Base-by-base conservation (phyloP, 2,113 vertebrate genomes). In the Lophura nycthemera region DNA sequence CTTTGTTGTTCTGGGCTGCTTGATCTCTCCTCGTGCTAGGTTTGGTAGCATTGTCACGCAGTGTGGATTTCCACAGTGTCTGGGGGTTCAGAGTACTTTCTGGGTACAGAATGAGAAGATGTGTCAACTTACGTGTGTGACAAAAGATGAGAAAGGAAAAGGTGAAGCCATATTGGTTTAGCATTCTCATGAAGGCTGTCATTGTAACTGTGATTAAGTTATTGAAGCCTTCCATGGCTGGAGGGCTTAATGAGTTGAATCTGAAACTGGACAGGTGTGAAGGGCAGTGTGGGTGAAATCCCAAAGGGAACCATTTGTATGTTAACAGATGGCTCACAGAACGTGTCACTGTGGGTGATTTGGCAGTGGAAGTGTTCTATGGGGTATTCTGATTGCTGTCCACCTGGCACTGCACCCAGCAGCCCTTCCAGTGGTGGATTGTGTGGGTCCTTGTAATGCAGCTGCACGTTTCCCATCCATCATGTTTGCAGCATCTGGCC, bases 371-470 rank as follows among this genome's bases (percentile, higher is more conserved):
- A 34, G 7, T 63, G 47, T 69, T 57, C 77, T 36, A 19, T 25
- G 50, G 43, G 48, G 70, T 64, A 13, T 40, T 85, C 27, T 80
- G 34, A 22, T 92, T 15, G 8, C 16, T 73, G 17, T 69, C 27
- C n/a, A 22, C 1, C 0, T 8, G 0, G 0, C 11, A 13, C 45
- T n/a, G 2, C 15, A 57, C 7, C 13, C 27, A 22, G 24, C 13
- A 40, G 6, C 3, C 8, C 8, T 66, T 81, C 32, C n/a, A 90
- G 20, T 38, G 16, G 10, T 1, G 1, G 45, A 36, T 25, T 65
- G 10, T 36, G 19, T 70, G 48, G 25, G 29, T 66, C 50, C 36
- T 12, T 42, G 22, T 82, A 32, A 24, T 1, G 3, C 60, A n/a
- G 8, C 14, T 0, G 2, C 0, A 0, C 32, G 45, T 64, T 82